Base-by-base conservation (phyloP, 2,888 invertebrate genomes). In the Drosophila macrospina region DNA sequence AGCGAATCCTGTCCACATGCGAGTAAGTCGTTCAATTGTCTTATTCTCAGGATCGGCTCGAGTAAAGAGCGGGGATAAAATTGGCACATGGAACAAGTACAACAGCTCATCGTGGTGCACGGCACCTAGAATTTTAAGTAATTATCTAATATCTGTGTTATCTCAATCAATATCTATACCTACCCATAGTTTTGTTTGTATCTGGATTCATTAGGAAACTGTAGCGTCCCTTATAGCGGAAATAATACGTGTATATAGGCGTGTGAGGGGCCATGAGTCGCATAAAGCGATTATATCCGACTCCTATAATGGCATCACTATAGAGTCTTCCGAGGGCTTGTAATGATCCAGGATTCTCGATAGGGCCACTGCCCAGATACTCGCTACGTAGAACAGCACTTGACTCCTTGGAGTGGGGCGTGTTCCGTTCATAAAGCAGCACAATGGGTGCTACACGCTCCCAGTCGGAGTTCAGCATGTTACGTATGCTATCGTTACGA, bases 211-310 rank as follows among this genome's bases (percentile, higher is more conserved):
- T 93, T 52, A 83, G 93, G 80, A 93, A 92, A 80, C 95, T 95
- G 78, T 93, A 93, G 66, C 94, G 92, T 13, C 95, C 95, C 69
- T 94, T 92, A 82, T 94, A 95, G 1, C 93, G 93, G 75, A 95
- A 94, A 57, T 93, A 90, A 84, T 94, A 95, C 75, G 94, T 95
- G 88, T 93, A 95, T 6, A 95, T 94, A 0, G 92, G 91, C 0
- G 93, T 94, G 60, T 93, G 92, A 4, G 93, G 91, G 0, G 94
- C 92, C 74, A 95, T 91, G 28, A 95, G 84, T 76, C 94, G 93
- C 0, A 93, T 93, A 59, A 94, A 93, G 45, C 95, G 93, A 86
- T 95, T 93, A 1, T 93, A 93, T 4, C 93, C 92, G 78, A 94
- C 95, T 0, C 93, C 94, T 55, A 93, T 93, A 1, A 94, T 74